A percentile compares a stretch with the other conserved stretches of the same genome.
Evolutionary conservation across 2,888 invertebrate genomes (phyloP).

Genomic region (Eumerus sabulonum): DNA sequence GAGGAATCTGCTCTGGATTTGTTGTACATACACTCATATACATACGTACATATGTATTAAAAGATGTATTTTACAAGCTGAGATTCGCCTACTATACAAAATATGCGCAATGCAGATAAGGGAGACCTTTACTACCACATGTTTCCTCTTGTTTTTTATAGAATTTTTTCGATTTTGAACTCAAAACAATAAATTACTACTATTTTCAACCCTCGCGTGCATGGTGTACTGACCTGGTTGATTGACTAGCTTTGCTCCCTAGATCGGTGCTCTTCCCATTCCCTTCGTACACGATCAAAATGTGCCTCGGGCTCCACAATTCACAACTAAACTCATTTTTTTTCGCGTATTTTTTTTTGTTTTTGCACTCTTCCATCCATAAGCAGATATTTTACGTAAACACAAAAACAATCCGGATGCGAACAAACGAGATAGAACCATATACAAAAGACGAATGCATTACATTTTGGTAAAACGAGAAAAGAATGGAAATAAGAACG

Average conservation of each 20-base stretch:
- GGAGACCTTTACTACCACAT: slow-evolving; percentile 29
- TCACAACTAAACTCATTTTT: slow-evolving; percentile 29
- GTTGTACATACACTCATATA: too few species aligned
- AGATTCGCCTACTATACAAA: slow-evolving; percentile 45
- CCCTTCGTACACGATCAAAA: slow-evolving; percentile 18
- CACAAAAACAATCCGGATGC: slow-evolving; percentile 42
- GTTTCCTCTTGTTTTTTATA: too few species aligned
- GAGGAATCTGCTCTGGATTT: slow-evolving; percentile 19
- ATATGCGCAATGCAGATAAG: slow-evolving; percentile 68
- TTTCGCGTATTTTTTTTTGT: neutral
- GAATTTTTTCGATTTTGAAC: slow-evolving; percentile 25
- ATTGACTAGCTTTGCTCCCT: neutral
- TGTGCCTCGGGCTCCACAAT: slow-evolving; percentile 41
- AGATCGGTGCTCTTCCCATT: neutral
- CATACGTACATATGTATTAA: slow-evolving; percentile 48
- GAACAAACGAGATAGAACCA: slow-evolving; percentile 45
- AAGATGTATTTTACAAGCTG: slow-evolving; percentile 5
- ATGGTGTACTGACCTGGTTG: neutral
- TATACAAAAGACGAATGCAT: slow-evolving; percentile 24
- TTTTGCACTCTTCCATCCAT: slow-evolving; percentile 43
- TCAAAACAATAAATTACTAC: slow-evolving; percentile 31
- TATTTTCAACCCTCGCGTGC: slow-evolving; percentile 16
- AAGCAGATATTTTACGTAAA: slow-evolving; percentile 18
- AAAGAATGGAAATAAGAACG: slow-evolving; percentile 63
- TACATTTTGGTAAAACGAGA: slow-evolving; percentile 24